Percentiles rank a stretch among this genome's conserved stretches.
Evolutionary conservation across 92 coral and sea anemone genomes (phyloP).

Genomic region (Epizoanthus rinbou): DNA sequence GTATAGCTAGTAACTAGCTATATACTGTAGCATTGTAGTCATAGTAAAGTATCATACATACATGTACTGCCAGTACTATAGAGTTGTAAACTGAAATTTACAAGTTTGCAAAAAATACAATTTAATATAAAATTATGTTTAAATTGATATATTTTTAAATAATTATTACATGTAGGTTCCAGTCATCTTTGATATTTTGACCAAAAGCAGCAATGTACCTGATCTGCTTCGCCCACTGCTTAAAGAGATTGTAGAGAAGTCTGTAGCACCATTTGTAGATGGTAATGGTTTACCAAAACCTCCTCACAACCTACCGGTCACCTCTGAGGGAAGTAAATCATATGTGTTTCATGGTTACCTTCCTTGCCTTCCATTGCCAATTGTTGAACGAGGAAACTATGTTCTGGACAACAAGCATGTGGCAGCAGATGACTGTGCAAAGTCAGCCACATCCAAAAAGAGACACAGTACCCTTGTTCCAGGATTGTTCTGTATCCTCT

Average conservation of each 20-base stretch:
- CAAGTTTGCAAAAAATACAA: too few relatives aligned
- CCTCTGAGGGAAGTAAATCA: neutral
- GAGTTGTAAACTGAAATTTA: too few relatives aligned
- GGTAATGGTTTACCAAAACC: neutral
- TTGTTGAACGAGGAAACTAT: slow-evolving; percentile 27
- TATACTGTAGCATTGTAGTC: too few relatives aligned
- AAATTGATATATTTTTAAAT: too few relatives aligned
- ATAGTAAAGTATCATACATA: too few relatives aligned
- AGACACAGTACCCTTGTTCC: slow-evolving; percentile 31
- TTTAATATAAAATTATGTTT: too few relatives aligned
- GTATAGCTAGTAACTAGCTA: too few relatives aligned
- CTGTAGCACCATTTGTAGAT: neutral
- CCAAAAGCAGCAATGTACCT: slow-evolving; percentile 4
- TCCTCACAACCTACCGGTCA: slow-evolving; percentile 6
- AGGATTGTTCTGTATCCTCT: slow-evolving; percentile 28
- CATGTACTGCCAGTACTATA: too few relatives aligned
- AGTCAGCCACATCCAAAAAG: slow-evolving; percentile 1
- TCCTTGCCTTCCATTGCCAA: slow-evolving; percentile 22
- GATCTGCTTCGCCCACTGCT: slow-evolving; percentile 6
- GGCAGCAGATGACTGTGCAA: slow-evolving; percentile 17
- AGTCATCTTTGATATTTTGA: slow-evolving; percentile 10
- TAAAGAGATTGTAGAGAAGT: neutral
- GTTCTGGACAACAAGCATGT: slow-evolving; percentile 34
- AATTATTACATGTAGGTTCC: slow-evolving; percentile 6
- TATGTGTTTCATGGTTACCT: slow-evolving; percentile 4